phyloP scores from a whole-genome alignment of 2,797 vertebrate genomes.

The Pseudochirops cupreus region DNA sequence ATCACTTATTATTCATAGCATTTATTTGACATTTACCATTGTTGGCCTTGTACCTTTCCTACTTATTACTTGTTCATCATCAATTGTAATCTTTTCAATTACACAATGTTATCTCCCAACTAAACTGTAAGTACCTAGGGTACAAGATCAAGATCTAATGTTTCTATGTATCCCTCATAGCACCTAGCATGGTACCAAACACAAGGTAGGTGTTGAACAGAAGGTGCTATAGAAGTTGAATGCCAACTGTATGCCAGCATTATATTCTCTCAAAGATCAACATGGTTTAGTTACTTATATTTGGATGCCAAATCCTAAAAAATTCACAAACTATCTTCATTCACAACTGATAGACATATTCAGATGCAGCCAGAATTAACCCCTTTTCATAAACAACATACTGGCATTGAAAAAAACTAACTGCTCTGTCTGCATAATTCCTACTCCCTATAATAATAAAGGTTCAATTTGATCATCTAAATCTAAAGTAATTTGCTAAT shows the following conservation, averaged over 20 bases:
- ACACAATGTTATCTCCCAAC: neutral
- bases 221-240: neutral
- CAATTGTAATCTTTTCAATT: neutral
- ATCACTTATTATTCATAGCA: neutral
- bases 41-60: constrained; percentile 11
- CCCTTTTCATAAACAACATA: neutral
- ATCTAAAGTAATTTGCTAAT: constrained; percentile 4
- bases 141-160: neutral
- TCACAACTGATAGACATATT: neutral
- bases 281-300: neutral
- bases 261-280: neutral
- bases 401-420: neutral
- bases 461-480: constrained; percentile 29
- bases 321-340: neutral
- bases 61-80: neutral
- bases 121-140: neutral
- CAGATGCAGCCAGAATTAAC: neutral
- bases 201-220: neutral
- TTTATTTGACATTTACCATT: constrained; percentile 12
- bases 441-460: constrained; percentile 43
- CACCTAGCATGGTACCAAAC: neutral
- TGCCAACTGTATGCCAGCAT: neutral
- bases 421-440: neutral
- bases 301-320: neutral
- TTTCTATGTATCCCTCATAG: neutral